A percentile compares a stretch with the other conserved stretches of the same genome.
phyloP scores from a whole-genome alignment of 2,113 vertebrate species.

The Gobiocypris rarus region DNA sequence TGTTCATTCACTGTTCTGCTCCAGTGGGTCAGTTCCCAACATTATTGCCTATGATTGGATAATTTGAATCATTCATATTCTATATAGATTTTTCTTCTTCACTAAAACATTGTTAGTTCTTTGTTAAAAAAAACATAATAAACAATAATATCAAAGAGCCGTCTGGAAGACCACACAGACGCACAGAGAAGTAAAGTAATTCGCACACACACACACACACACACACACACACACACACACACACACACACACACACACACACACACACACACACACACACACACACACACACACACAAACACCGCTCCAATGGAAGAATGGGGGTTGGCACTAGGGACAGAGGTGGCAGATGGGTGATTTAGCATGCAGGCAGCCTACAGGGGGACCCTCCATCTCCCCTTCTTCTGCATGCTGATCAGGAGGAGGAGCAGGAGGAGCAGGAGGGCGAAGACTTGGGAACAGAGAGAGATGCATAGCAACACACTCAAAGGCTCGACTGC shows the following conservation, averaged over 20 bases:
- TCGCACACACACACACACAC: not conserved
- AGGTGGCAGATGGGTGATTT: constrained; percentile 55
- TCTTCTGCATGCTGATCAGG: constrained; percentile 39
- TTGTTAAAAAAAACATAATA: not conserved
- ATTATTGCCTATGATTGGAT: not conserved
- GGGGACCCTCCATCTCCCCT: constrained; percentile 21
- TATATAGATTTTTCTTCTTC: not conserved
- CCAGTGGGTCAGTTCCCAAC: not conserved
- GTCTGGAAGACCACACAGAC: constrained; percentile 22
- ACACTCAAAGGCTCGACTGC: not conserved
- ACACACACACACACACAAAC: not conserved
- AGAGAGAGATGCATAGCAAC: constrained; percentile 11
- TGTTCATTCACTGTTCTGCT: not conserved
- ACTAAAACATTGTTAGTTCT: not conserved
- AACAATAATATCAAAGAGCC: constrained; percentile 12
- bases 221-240: not conserved
- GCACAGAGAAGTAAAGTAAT: constrained; percentile 5
- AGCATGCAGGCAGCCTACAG: constrained; percentile 56
- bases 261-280: not conserved
- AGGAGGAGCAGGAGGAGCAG: constrained; percentile 21
- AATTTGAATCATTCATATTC: not conserved
- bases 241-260: not conserved
- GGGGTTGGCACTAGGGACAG: constrained; percentile 19
- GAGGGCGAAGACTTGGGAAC: constrained; percentile 10
- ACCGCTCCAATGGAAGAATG: constrained; percentile 1